A percentile compares a stretch with the other conserved stretches of the same genome.
phyloP scores from a whole-genome alignment of 2,888 invertebrate genomes.

The Fragum sueziense region DNA sequence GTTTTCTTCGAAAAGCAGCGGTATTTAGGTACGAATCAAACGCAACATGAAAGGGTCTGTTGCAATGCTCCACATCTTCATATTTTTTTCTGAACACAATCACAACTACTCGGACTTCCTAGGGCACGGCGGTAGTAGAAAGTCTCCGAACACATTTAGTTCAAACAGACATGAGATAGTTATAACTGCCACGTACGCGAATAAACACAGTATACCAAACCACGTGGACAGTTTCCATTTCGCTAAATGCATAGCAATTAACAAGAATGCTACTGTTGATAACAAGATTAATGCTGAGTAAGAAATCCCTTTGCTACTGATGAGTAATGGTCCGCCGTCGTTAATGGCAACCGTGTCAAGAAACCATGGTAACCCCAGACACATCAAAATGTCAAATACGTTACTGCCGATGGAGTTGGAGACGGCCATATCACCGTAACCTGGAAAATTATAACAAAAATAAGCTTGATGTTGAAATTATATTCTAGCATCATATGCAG shows the following conservation, averaged over 20 bases:
- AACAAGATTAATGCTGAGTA: slow-evolving; percentile 92
- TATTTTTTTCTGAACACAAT: too few relatives aligned
- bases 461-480: too few relatives aligned
- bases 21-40: too few relatives aligned
- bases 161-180: slow-evolving; percentile 91
- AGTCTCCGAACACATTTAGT: slow-evolving; percentile 93
- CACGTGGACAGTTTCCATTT: slow-evolving; percentile 86
- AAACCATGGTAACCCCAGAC: slow-evolving; percentile 81
- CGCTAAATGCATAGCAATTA: slow-evolving; percentile 87
- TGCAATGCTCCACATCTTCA: too few relatives aligned
- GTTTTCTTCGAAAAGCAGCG: too few relatives aligned
- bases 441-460: too few relatives aligned
- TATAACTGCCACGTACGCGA: slow-evolving; percentile 88
- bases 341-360: slow-evolving; percentile 69
- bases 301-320: slow-evolving; percentile 91
- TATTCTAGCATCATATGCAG: too few relatives aligned
- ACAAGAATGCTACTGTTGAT: slow-evolving; percentile 88
- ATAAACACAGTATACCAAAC: slow-evolving; percentile 87
- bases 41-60: too few relatives aligned
- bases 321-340: slow-evolving; percentile 87
- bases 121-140: slow-evolving; percentile 79
- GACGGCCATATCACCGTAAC: slow-evolving; percentile 81
- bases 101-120: background rate
- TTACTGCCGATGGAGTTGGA: slow-evolving; percentile 81
- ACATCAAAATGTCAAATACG: slow-evolving; percentile 80